These are phyloP conservation scores for Cherax destructor DNA, from an alignment of 1,140 invertebrate genomes.

Conservation along the genomic window DNA sequence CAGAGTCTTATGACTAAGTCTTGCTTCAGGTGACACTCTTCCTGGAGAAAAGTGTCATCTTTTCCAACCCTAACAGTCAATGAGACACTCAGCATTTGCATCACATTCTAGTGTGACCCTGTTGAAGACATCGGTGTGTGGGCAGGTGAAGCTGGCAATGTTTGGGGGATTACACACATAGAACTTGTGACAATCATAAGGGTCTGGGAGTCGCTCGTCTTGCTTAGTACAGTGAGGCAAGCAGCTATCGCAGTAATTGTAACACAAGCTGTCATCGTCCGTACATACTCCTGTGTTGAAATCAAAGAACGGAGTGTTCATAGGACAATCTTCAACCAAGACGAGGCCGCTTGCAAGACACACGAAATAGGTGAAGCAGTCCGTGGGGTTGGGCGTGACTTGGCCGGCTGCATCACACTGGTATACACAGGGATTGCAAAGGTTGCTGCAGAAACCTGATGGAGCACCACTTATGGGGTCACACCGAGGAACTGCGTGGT, in stretches of 20 bases:
- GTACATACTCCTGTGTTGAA: not conserved
- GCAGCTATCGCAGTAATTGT: not conserved
- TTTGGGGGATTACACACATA: not conserved
- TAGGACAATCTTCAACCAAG: not conserved
- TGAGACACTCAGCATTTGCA: not conserved
- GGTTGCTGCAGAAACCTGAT: not conserved
- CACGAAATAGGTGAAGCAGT: constrained; percentile 28
- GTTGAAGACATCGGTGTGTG: constrained; percentile 2
- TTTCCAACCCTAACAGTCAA: not conserved
- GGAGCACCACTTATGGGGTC: not conserved
- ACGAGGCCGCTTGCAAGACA: not conserved
- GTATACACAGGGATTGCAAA: not conserved
- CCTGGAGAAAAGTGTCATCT: too few relatives aligned
- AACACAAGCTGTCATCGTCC: not conserved
- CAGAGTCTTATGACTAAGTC: too few relatives aligned
- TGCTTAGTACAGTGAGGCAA: not conserved
- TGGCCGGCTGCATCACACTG: not conserved
- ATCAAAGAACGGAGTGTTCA: not conserved
- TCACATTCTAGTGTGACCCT: not conserved
- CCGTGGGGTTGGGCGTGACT: not conserved
- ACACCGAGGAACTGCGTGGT: not conserved
- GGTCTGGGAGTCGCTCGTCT: constrained; percentile 4
- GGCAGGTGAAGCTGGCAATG: not conserved
- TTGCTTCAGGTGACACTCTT: too few relatives aligned
- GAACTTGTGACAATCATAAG: constrained; percentile 15